Evolutionary conservation across 1,140 invertebrate genomes (phyloP), one percentile per base, ranked within the genome.

Genomic region (Drosophila parabipectinata): DNA sequence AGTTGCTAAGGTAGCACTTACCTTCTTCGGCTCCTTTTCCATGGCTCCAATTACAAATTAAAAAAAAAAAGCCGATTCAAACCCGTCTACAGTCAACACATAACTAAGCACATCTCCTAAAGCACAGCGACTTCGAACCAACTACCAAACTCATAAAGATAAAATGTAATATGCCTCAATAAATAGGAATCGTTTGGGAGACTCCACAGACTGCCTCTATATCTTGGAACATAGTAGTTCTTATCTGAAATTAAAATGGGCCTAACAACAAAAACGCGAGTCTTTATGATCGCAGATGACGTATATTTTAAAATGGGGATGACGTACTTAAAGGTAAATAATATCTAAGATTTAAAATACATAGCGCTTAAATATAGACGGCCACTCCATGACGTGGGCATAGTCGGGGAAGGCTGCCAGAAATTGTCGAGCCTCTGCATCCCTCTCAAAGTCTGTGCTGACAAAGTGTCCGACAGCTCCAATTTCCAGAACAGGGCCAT

Each of bases 311-410:
- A 30, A 48, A 32, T 63, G 8, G 15, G 24, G 8, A 14, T 41
- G 15, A 37, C 18, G 45, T 18, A 32, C 45, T 18, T 50, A 54
- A 1, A 41, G 12, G 32, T 48, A 61, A 14, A 26, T 15, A 28
- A 30, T 9, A 24, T 47, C 15, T 73, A 73, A 24, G 7, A 24
- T 34, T n/a, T 73, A 73, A 56, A 55, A 73, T 24, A 73, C 44
- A 62, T 52, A 72, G 28, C 68, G 71, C 39, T 73, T 72, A 72
- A 72, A 73, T 34, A 72, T 72, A 53, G 68, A 72, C 12, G 71
- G 71, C 71, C 71, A 73, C 44, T 73, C 68, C 71, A 73, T 73
- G 44, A 72, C 58, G 32, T 72, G 69, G 7, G 61, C 71, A 15
- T 41, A 73, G 47, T 72, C 24, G 4, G 71, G 71, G 2, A 73